These are phyloP conservation scores for Onchidella celtica DNA, from an alignment of 2,888 invertebrate genomes.

Conservation along the genomic window DNA sequence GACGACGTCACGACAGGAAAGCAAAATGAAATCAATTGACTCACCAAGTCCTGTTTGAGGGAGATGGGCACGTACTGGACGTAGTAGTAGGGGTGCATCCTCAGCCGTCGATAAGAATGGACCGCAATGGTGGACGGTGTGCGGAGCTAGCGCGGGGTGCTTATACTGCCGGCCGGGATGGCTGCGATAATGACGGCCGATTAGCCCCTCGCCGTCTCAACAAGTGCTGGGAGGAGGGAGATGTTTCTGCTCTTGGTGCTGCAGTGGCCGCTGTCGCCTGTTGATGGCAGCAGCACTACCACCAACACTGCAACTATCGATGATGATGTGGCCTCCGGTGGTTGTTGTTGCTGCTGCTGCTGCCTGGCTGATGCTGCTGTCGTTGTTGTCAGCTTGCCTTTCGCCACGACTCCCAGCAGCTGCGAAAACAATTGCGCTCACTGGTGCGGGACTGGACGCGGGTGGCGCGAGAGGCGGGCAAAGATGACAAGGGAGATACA, in stretches of 20 bases:
- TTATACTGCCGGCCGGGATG: conserved; percentile 31
- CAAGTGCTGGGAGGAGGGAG: conserved; percentile 44
- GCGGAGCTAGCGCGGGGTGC: conserved; percentile 41
- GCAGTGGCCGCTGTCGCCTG: conserved; percentile 27
- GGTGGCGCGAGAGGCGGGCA: neutral
- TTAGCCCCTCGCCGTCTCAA: conserved; percentile 52
- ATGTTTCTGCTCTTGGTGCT: conserved; percentile 22
- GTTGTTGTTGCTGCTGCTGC: conserved; percentile 16
- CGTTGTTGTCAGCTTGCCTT: neutral
- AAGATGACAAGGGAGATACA: neutral
- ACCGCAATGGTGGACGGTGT: conserved; percentile 58
- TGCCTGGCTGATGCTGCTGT: neutral
- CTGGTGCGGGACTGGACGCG: conserved; percentile 3
- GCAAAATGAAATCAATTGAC: conserved; percentile 35
- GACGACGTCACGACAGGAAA: neutral
- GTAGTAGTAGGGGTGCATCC: conserved; percentile 77
- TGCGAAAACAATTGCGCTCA: conserved; percentile 1
- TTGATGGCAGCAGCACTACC: conserved; percentile 34
- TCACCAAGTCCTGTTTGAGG: conserved; percentile 71
- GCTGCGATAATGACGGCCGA: conserved; percentile 50
- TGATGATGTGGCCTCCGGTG: neutral
- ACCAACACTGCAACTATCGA: conserved; percentile 22
- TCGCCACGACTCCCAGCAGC: neutral
- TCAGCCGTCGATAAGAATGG: conserved; percentile 59
- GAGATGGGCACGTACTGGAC: conserved; percentile 75